A percentile compares a stretch with the other conserved stretches of the same genome.
Conservation (phyloP, 2,113 vertebrate species). For the Marmota flaviventris region DNA sequence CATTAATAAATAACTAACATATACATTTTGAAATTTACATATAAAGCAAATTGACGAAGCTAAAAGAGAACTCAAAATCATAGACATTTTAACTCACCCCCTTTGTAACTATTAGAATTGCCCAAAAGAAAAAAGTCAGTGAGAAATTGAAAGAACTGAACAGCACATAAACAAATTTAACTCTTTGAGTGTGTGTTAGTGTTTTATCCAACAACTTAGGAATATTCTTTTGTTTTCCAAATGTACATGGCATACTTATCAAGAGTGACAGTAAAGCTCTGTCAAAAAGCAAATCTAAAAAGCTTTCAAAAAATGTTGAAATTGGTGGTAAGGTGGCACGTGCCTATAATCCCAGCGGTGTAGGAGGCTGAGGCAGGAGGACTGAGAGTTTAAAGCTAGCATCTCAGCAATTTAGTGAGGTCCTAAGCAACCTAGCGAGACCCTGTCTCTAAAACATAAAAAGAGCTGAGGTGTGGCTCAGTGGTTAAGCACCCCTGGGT, state of each 20-base stretch:
- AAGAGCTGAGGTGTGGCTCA: no score
- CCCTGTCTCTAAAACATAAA: no score
- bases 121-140: not conserved
- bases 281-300: not conserved
- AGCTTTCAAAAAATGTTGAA: no score
- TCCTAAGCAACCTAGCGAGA: no score
- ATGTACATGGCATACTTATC: not conserved
- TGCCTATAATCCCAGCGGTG: no score
- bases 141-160: no score
- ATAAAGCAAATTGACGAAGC: not conserved
- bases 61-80: not conserved
- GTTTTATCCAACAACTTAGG: not conserved
- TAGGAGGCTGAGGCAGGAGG: no score
- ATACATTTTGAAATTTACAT: not conserved
- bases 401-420: no score
- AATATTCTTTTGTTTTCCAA: not conserved
- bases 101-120: not conserved
- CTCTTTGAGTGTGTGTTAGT: not conserved
- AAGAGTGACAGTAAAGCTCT: not conserved
- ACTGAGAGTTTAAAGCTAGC: no score
- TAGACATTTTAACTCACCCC: not conserved
- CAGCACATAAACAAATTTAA: not conserved
- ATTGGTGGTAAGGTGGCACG: no score
- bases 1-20: not conserved
- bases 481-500: no score